A percentile compares a stretch with the other conserved stretches of the same genome.
phyloP scores from a whole-genome alignment of 2,113 vertebrate genomes.

The Gasterosteus nipponicus region DNA sequence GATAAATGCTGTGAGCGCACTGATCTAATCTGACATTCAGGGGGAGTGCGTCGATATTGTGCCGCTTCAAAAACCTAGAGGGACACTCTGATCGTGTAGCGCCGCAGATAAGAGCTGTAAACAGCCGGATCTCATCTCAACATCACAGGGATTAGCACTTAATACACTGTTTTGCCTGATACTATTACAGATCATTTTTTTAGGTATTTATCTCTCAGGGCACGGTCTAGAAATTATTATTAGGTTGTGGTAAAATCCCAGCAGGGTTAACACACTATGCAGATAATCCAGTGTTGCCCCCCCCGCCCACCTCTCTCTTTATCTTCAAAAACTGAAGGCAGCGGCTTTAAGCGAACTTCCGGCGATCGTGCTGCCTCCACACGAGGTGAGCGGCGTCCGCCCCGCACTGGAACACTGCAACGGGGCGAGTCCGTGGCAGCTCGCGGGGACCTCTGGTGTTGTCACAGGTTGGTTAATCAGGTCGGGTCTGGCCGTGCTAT shows the following conservation, averaged over 20 bases:
- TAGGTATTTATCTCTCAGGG: slow-evolving; percentile 31
- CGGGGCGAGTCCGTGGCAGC: background rate
- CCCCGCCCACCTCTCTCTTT: background rate
- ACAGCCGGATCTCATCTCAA: slow-evolving; percentile 53
- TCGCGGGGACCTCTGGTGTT: background rate
- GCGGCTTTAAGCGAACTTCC: background rate
- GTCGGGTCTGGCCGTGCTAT: background rate
- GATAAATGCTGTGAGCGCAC: slow-evolving; percentile 36
- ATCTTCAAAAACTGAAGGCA: background rate
- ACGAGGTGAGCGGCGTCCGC: background rate
- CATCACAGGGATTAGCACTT: slow-evolving; percentile 62
- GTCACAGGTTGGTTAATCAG: background rate
- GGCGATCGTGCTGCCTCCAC: background rate
- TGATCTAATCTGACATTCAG: slow-evolving; percentile 44
- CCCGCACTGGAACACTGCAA: background rate
- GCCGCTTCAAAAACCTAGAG: slow-evolving; percentile 41
- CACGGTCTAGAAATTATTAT: slow-evolving; percentile 42
- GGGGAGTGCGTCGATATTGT: slow-evolving; percentile 28
- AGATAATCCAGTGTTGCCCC: slow-evolving; percentile 1
- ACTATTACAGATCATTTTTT: slow-evolving; percentile 46
- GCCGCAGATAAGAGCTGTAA: slow-evolving; percentile 57
- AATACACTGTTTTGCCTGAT: slow-evolving; percentile 55
- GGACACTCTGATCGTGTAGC: slow-evolving; percentile 19
- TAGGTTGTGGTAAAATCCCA: slow-evolving; percentile 17
- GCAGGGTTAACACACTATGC: slow-evolving; percentile 8